phyloP scores from a whole-genome alignment of 2,888 invertebrate genomes.

The Cotesia congregata region DNA sequence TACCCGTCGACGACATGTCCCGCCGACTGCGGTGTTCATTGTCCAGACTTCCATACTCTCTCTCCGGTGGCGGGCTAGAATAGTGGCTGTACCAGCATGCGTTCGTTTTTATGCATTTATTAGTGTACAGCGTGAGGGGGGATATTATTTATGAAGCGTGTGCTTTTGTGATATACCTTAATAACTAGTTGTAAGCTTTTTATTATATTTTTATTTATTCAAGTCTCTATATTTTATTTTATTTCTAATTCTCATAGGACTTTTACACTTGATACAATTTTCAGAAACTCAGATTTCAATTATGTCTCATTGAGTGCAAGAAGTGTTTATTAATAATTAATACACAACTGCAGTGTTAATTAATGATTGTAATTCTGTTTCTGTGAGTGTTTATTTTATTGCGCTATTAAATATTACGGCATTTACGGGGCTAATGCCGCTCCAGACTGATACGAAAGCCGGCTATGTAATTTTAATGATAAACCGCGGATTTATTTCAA shows the following conservation, averaged over 20 bases:
- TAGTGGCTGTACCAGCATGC: conserved; percentile 64
- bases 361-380: too few species aligned
- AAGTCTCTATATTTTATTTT: not conserved
- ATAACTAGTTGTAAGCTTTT: not conserved
- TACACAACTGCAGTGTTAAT: too few species aligned
- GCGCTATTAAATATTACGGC: not conserved
- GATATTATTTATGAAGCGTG: conserved; percentile 53
- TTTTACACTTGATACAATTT: not conserved
- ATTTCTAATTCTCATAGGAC: not conserved
- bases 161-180: conserved; percentile 49
- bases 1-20: conserved; percentile 86
- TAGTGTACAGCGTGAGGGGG: conserved; percentile 57
- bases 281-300: not conserved
- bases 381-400: not conserved
- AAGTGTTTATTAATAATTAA: not conserved
- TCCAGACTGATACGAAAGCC: not conserved
- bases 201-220: not conserved
- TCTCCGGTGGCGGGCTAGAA: conserved; percentile 71
- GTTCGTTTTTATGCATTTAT: conserved; percentile 52
- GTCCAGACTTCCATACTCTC: conserved; percentile 71
- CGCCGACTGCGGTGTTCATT: conserved; percentile 83
- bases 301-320: not conserved
- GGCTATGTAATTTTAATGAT: not conserved
- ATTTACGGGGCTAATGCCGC: not conserved
- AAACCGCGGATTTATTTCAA: not conserved